Evolutionary conservation across 1,140 invertebrate species (phyloP).

Genomic region (Caerostris darwini): DNA sequence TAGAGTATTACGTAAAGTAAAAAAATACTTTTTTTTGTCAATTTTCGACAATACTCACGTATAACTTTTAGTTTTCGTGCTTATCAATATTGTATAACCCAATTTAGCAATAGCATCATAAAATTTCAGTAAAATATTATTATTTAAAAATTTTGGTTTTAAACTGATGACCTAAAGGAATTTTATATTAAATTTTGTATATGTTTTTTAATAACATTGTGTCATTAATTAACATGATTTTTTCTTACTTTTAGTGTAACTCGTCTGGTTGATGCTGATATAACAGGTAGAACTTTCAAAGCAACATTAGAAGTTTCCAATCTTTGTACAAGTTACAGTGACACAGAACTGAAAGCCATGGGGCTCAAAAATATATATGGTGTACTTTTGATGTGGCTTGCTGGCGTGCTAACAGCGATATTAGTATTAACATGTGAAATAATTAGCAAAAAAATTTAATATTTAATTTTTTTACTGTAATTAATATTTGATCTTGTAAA

Average conservation of each 20-base stretch:
- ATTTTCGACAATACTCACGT: no score
- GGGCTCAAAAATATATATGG: neutral
- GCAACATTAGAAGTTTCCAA: neutral
- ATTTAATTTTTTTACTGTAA: no score
- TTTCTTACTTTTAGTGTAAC: neutral
- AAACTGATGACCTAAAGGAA: no score
- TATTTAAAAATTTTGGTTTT: neutral
- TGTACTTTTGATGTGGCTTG: neutral
- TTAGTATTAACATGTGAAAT: neutral
- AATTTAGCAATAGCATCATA: no score
- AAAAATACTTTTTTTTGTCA: no score
- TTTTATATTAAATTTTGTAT: no score
- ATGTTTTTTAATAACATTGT: neutral
- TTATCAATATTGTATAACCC: no score
- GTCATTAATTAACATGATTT: neutral
- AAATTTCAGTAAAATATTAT: no score
- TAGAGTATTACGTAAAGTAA: no score
- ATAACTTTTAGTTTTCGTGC: no score
- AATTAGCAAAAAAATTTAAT: neutral
- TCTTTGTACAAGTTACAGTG: constrained; percentile 1
- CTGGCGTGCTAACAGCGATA: neutral
- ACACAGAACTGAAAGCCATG: neutral
- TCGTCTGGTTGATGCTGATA: neutral
- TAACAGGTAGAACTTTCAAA: constrained; percentile 1
- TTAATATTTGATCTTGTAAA: no score